Percentiles rank a stretch among this genome's conserved stretches.
phyloP scores from a whole-genome alignment of 2,113 vertebrate genomes.

The Spermophilus dauricus region DNA sequence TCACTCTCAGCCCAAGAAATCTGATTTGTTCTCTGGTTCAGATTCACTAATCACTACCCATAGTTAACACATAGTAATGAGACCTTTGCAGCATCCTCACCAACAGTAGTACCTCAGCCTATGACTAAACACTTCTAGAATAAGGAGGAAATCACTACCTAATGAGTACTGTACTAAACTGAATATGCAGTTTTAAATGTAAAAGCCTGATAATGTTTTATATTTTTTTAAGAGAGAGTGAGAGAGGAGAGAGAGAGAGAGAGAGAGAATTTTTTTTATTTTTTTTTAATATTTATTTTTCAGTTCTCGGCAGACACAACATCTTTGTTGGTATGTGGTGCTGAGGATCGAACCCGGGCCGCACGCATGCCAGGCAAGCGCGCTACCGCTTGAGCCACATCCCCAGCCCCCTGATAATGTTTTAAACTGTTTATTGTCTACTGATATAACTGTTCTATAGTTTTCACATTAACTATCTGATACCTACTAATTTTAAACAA shows the following conservation, averaged over 20 bases:
- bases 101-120: neutral
- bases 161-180: neutral
- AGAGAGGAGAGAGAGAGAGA: no score
- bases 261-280: no score
- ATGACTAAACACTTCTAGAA: neutral
- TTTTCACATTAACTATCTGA: neutral
- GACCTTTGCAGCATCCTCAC: neutral
- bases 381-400: no score
- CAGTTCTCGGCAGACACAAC: no score
- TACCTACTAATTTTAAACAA: conserved; percentile 31
- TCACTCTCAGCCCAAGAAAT: neutral
- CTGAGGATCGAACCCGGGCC: no score
- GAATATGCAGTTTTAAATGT: neutral
- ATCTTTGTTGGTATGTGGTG: no score
- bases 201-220: neutral
- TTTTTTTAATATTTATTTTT: no score
- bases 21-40: conserved; percentile 1
- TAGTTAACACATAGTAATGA: neutral
- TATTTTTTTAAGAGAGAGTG: no score
- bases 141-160: neutral
- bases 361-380: no score
- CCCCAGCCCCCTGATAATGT: neutral
- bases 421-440: conserved; percentile 33
- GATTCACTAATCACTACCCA: neutral
- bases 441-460: neutral